Percentiles rank a stretch among this genome's conserved stretches.
phyloP scores from a whole-genome alignment of 2,797 vertebrate species.

The Cacajao melanocephalus region DNA sequence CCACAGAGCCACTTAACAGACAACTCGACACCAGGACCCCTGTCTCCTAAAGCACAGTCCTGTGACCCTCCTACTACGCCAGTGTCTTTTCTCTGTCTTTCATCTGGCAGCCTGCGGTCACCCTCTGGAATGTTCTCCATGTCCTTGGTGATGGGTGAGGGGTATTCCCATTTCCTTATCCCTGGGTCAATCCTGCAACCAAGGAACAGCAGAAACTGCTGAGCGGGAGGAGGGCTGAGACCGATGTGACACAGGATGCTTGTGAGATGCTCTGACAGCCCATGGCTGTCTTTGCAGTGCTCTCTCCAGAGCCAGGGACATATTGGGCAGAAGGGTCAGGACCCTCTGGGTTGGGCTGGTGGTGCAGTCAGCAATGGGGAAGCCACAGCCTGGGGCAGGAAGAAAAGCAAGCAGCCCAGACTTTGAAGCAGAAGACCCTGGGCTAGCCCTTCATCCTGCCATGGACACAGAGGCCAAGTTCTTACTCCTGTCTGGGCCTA shows the following conservation, averaged over 20 bases:
- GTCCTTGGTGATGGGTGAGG: background rate
- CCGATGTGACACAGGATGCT: fast-evolving
- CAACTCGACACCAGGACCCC: background rate
- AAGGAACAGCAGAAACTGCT: background rate
- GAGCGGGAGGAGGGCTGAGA: background rate
- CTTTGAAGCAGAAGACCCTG: background rate
- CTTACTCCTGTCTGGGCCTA: background rate
- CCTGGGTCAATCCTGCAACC: background rate
- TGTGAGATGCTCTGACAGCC: fast-evolving
- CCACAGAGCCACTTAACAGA: background rate
- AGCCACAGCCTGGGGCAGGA: background rate
- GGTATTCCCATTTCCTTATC: background rate
- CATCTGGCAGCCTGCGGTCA: background rate
- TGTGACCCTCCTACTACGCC: background rate
- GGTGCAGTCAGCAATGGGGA: background rate
- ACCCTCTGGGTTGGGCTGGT: background rate
- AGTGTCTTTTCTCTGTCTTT: background rate
- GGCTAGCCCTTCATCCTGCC: background rate
- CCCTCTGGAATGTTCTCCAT: background rate
- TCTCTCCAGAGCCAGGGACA: background rate
- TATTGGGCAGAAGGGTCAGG: fast-evolving
- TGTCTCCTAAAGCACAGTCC: background rate
- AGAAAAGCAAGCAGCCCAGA: background rate
- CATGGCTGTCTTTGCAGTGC: fast-evolving
- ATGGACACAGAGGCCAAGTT: fast-evolving